A percentile compares a stretch with the other conserved stretches of the same genome.
These are phyloP conservation scores for Hycleus cichorii DNA, from an alignment of 1,140 invertebrate species.

Conservation along the genomic window DNA sequence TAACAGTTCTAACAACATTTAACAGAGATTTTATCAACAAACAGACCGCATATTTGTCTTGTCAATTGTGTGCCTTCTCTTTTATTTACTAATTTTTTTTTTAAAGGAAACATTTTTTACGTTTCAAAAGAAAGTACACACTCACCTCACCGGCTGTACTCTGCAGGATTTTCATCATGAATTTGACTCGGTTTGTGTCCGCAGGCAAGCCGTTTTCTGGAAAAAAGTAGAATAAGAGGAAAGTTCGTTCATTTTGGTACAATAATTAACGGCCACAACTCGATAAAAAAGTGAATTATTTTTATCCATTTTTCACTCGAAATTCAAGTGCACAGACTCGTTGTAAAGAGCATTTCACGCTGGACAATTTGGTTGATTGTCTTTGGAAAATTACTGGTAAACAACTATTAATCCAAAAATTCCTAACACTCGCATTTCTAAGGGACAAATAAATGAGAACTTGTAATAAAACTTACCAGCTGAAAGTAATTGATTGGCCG, in stretches of 20 bases:
- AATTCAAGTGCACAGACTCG: too few relatives aligned
- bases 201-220: slow-evolving; percentile 39
- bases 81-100: not conserved
- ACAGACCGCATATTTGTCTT: not conserved
- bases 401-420: too few relatives aligned
- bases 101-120: not conserved
- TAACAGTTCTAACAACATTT: not conserved
- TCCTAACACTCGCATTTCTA: too few relatives aligned
- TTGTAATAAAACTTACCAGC: slow-evolving; percentile 44
- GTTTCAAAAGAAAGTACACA: slow-evolving; percentile 1
- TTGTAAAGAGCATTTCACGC: too few relatives aligned
- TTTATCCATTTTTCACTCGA: too few relatives aligned
- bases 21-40: slow-evolving; percentile 1
- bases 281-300: too few relatives aligned
- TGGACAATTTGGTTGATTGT: too few relatives aligned
- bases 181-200: slow-evolving; percentile 36
- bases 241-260: too few relatives aligned
- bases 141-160: slow-evolving; percentile 44
- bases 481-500: slow-evolving; percentile 61
- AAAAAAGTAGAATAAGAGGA: slow-evolving; percentile 23
- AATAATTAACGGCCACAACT: too few relatives aligned
- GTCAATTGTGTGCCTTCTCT: too few relatives aligned
- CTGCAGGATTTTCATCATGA: slow-evolving; percentile 44
- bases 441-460: too few relatives aligned
- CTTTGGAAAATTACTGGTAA: too few relatives aligned